Conservation (phyloP, 1,140 invertebrate genomes). For the Lerema accius region DNA sequence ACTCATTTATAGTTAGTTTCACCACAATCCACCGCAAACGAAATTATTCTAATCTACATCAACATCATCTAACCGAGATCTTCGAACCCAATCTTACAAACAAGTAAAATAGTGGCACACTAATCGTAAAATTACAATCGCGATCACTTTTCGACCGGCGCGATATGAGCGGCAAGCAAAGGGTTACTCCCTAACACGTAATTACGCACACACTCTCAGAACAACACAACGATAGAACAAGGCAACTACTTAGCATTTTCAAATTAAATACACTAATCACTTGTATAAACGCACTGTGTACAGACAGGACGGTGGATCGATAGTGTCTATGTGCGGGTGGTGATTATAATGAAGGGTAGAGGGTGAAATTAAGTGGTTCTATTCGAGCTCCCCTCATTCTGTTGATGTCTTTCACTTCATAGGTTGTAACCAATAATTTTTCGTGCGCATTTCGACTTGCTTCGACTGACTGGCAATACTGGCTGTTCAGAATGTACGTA, state of each 20-base stretch:
- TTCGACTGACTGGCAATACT: conserved; percentile 20
- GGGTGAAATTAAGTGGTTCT: conserved; percentile 80
- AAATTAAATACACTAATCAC: conserved; percentile 83
- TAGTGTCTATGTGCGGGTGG: conserved; percentile 73
- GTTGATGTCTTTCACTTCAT: conserved; percentile 76
- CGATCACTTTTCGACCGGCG: conserved; percentile 57
- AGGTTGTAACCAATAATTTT: conserved; percentile 69
- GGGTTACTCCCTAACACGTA: conserved; percentile 71
- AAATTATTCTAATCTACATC: background rate
- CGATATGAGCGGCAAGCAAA: conserved; percentile 60
- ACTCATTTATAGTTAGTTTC: no score
- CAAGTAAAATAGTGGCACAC: conserved; percentile 32
- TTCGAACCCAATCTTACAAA: background rate
- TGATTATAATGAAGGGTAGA: conserved; percentile 80
- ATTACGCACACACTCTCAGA: conserved; percentile 60
- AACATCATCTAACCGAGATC: background rate
- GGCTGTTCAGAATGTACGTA: background rate
- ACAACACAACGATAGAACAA: conserved; percentile 70
- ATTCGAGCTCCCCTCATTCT: conserved; percentile 71
- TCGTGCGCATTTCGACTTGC: conserved; percentile 33
- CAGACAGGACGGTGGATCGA: conserved; percentile 61
- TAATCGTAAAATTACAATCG: conserved; percentile 72
- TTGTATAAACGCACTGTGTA: conserved; percentile 71
- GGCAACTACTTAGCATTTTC: conserved; percentile 82
- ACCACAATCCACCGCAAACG: background rate